Conservation (phyloP, 2,797 vertebrate species). For the Natrix natrix region DNA sequence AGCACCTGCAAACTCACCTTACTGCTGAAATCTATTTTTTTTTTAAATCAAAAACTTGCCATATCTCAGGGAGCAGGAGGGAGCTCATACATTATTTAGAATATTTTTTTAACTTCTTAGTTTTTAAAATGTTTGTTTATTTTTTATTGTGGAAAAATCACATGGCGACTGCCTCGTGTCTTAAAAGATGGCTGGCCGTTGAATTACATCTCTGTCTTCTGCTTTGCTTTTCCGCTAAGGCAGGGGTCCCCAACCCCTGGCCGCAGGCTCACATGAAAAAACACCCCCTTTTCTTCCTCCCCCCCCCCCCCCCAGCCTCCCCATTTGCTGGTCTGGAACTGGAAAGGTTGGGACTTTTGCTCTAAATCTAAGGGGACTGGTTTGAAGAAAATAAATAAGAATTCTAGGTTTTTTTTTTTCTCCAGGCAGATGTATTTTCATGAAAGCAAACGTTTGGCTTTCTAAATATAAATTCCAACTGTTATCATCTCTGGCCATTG, state of each 20-base stretch:
- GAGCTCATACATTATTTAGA: neutral
- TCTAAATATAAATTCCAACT: neutral
- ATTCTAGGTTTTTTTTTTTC: neutral
- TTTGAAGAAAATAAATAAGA: neutral
- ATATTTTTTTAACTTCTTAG: neutral
- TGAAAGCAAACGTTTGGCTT: neutral
- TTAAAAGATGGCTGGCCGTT: neutral
- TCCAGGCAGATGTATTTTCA: neutral
- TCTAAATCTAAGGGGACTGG: neutral
- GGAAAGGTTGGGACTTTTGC: neutral
- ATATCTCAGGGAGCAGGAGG: neutral
- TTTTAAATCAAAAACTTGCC: neutral
- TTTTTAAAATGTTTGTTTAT: neutral
- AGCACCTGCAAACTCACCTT: neutral
- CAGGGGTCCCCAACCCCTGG: neutral
- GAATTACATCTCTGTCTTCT: neutral
- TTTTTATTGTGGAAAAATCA: neutral
- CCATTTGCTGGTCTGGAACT: neutral
- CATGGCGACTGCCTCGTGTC: neutral
- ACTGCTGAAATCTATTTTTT: neutral
- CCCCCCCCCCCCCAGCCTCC: neutral
- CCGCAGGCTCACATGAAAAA: accelerated
- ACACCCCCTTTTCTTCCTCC: too few species aligned
- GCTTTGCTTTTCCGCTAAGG: neutral
- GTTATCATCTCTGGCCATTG: neutral